phyloP scores from a whole-genome alignment of 1,140 invertebrate species.

The Bombus superbus region DNA sequence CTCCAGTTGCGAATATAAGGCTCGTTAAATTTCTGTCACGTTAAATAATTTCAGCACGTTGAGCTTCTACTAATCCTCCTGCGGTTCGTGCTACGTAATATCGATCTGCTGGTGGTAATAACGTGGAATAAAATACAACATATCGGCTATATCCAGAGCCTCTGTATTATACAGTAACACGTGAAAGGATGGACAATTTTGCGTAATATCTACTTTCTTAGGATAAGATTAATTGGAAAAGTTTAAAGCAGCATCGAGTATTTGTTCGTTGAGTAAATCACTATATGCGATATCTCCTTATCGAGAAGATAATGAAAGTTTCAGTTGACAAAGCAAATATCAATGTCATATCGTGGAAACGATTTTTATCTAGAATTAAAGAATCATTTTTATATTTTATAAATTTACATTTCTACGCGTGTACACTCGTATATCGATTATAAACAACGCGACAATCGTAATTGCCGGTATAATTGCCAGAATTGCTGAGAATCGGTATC shows the following conservation, averaged over 20 bases:
- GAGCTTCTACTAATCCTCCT: neutral
- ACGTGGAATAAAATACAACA: neutral
- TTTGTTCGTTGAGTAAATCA: neutral
- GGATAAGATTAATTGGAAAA: neutral
- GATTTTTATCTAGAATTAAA: neutral
- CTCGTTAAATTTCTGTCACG: conserved; percentile 18
- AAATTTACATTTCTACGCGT: neutral
- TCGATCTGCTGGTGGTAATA: neutral
- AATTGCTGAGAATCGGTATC: neutral
- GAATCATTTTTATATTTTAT: neutral
- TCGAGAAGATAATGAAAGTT: neutral
- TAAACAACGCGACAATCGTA: no score
- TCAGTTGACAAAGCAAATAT: neutral
- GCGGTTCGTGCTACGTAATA: no score
- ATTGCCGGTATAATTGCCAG: no score
- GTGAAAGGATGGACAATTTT: neutral
- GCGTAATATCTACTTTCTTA: neutral
- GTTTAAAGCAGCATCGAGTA: no score
- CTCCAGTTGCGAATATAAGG: neutral
- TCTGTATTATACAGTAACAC: neutral
- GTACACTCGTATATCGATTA: no score
- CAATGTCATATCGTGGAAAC: neutral
- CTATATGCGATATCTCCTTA: neutral
- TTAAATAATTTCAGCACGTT: neutral
- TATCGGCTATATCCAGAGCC: neutral